A percentile compares a stretch with the other conserved stretches of the same genome.
Conservation (phyloP, 2,113 vertebrate genomes). For the Malurus melanocephalus region DNA sequence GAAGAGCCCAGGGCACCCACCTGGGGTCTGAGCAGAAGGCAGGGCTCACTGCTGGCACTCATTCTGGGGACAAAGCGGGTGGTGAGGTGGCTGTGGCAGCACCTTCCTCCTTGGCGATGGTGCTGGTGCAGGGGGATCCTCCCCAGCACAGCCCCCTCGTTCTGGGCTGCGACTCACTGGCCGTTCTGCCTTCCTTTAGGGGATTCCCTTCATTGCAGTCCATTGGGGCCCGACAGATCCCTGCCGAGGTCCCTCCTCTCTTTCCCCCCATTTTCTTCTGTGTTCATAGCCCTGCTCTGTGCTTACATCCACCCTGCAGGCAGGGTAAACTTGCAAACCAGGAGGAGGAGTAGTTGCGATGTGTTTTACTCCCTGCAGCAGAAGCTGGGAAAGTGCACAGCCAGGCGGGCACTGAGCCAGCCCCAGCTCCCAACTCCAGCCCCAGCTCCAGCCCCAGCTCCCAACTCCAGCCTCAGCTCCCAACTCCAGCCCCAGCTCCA, state of each 20-base stretch:
- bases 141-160: neutral
- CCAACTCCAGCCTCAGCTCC: neutral
- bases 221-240: rapidly evolving
- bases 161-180: neutral
- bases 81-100: rapidly evolving
- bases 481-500: neutral
- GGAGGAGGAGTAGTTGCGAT: neutral
- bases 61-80: rapidly evolving
- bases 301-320: neutral
- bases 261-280: neutral
- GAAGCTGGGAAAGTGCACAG: neutral
- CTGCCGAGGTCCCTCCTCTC: neutral
- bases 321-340: neutral
- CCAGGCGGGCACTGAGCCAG: rapidly evolving
- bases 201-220: neutral
- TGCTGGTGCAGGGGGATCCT: neutral
- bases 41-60: neutral
- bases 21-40: neutral
- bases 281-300: neutral
- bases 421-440: neutral
- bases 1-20: rapidly evolving
- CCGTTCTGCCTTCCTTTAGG: rapidly evolving
- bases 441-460: neutral
- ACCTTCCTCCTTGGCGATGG: neutral
- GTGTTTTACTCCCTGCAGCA: neutral